A percentile compares a stretch with the other conserved stretches of the same genome.
phyloP scores from a whole-genome alignment of 2,113 vertebrate species.

The Damaliscus lunatus region DNA sequence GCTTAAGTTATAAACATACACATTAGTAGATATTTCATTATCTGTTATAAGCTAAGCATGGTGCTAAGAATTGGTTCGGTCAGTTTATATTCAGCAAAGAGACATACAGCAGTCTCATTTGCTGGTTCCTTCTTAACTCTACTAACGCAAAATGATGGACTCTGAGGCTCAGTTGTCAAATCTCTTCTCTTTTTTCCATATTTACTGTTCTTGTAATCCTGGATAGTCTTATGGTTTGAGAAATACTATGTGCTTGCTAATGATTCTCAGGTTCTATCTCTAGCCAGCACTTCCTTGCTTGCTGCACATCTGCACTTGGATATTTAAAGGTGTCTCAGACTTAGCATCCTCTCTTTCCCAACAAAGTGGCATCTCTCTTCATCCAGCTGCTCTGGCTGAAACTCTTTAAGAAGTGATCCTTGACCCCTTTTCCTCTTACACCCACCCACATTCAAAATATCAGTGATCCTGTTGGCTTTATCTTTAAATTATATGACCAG shows the following conservation, averaged over 20 bases:
- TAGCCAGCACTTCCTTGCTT: background rate
- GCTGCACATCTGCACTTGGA: background rate
- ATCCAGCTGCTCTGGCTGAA: background rate
- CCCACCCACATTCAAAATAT: background rate
- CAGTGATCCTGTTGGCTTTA: background rate
- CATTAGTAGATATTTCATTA: background rate
- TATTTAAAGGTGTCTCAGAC: background rate
- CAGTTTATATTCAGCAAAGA: background rate
- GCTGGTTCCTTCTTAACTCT: background rate
- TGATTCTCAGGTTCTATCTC: background rate
- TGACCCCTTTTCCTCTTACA: background rate
- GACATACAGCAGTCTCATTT: background rate
- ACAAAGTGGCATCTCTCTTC: constrained; percentile 7
- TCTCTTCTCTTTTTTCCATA: background rate
- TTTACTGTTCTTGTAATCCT: background rate
- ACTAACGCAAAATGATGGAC: background rate
- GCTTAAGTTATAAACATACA: background rate
- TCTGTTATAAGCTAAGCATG: background rate
- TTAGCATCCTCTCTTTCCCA: background rate
- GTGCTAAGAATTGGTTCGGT: background rate
- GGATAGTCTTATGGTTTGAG: background rate
- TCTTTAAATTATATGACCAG: background rate
- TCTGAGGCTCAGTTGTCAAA: background rate
- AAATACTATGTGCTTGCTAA: background rate
- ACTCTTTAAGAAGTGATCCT: background rate